Base-by-base conservation (phyloP, 2,888 invertebrate species). In the Aelia acuminata region DNA sequence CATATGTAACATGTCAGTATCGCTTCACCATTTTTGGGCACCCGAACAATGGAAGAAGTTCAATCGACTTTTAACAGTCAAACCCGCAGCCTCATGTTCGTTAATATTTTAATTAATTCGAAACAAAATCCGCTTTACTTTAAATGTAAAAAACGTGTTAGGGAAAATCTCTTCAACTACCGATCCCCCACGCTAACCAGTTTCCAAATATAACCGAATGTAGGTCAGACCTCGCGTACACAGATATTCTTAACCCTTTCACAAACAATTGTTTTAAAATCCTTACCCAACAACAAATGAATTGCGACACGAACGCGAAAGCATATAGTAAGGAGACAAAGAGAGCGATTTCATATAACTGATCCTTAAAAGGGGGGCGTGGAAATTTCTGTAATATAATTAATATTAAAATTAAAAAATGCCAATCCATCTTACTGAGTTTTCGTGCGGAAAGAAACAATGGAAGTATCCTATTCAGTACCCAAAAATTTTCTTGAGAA, bases 251-350 rank as follows among this genome's bases (percentile, higher is more conserved):
- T 80, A 80, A 43, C n/a, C n/a, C 80, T 80, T 43, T 43, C 43
- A 80, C 80, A 43, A 39, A 47, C 80, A 80, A 80, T 47, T 39
- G n/a, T 70, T 70, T 39, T 80, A 80, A 80, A 80, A 80, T 80
- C 80, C 80, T 80, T 80, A 8, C 43, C 1, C 39, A 43, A 43
- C 43, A 13, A 7, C 7, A 43, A 80, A 80, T 80, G 43, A 43
- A 80, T 47, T 80, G 22, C 63, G 35, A 3, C 31, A 70, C 5
- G 18, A 35, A 70, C 63, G 8, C 63, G 63, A 70, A 35, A 26
- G 63, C 18, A 18, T 70, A 35, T 15, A 35, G 63, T 70, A 57
- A 57, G 26, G 0, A 35, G 63, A 35, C 63, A 70, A n/a, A 70
- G 35, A 20, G 63, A 35, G 20, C 13, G 18, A 18, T 63, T 63